phyloP scores from a whole-genome alignment of 2,113 vertebrate species.

The Archocentrus centrarchus region DNA sequence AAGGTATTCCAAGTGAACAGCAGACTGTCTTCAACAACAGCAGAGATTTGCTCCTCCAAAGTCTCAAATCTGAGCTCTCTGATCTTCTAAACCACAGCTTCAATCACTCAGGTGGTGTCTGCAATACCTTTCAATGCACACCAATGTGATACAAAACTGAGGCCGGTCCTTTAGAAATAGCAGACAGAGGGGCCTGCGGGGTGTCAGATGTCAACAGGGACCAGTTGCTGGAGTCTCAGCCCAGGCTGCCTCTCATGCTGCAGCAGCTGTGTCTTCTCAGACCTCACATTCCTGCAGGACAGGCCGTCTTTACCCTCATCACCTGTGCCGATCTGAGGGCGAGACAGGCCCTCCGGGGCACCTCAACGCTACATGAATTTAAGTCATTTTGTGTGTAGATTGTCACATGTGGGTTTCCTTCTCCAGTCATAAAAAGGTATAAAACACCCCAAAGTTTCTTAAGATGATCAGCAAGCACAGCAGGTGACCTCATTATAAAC shows the following conservation, averaged over 20 bases:
- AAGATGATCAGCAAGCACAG: neutral
- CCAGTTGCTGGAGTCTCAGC: slow-evolving; percentile 77
- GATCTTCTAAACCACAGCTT: neutral
- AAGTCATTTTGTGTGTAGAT: neutral
- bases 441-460: neutral
- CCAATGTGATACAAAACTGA: slow-evolving; percentile 50
- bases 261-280: slow-evolving; percentile 80
- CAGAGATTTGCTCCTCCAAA: neutral
- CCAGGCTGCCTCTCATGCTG: slow-evolving; percentile 52
- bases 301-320: slow-evolving; percentile 70
- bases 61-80: slow-evolving; percentile 4
- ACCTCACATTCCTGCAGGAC: slow-evolving; percentile 78
- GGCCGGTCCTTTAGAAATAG: slow-evolving; percentile 65
- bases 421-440: neutral
- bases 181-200: slow-evolving; percentile 54
- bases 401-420: neutral
- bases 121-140: slow-evolving; percentile 8
- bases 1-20: neutral
- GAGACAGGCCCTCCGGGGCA: neutral
- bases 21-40: neutral
- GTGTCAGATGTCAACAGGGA: slow-evolving; percentile 74
- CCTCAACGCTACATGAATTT: slow-evolving; percentile 1
- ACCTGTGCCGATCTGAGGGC: slow-evolving; percentile 73
- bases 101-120: slow-evolving; percentile 16
- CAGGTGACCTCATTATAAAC: neutral